Evolutionary conservation across 2,888 invertebrate genomes (phyloP).

Genomic region (Hartigia nigra): DNA sequence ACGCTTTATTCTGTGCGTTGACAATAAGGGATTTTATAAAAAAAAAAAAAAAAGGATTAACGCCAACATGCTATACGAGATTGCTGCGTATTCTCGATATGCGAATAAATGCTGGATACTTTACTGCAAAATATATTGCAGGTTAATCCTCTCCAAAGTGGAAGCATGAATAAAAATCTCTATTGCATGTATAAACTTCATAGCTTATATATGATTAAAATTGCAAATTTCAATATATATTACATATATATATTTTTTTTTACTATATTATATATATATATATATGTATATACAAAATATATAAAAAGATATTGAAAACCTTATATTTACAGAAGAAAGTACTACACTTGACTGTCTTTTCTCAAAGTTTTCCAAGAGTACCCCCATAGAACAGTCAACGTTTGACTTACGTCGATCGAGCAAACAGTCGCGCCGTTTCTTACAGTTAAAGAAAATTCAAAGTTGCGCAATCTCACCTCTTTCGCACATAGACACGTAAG

Average conservation of each 20-base stretch:
- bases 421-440: not conserved
- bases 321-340: not conserved
- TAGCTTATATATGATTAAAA: not conserved
- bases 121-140: not conserved
- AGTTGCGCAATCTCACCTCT: not conserved
- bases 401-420: not conserved
- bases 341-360: not conserved
- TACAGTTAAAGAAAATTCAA: not conserved
- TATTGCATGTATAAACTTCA: not conserved
- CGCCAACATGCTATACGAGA: not conserved
- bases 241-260: no score
- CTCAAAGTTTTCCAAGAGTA: not conserved
- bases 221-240: not conserved
- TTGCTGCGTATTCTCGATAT: not conserved
- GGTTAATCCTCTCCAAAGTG: not conserved
- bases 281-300: not conserved
- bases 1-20: not conserved
- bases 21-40: not conserved
- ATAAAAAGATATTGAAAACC: not conserved
- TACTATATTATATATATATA: no score
- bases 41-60: not conserved
- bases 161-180: not conserved
- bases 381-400: not conserved
- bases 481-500: not conserved
- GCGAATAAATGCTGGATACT: not conserved